A percentile compares a stretch with the other conserved stretches of the same genome.
Conservation (phyloP, 1,140 invertebrate species). For the Agrypnia vestita region DNA sequence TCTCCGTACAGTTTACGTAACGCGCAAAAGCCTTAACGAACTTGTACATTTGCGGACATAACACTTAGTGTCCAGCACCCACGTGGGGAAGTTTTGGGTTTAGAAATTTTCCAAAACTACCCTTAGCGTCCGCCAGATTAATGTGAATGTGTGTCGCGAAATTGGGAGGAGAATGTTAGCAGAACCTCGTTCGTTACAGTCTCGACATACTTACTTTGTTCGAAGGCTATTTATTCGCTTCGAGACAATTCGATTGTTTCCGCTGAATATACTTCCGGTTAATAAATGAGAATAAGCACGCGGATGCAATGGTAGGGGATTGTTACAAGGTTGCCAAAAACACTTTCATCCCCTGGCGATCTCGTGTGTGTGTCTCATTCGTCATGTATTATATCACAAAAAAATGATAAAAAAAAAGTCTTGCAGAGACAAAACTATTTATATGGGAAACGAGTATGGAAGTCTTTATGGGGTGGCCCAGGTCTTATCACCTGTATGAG, state of each 20-base stretch:
- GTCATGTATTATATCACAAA: too few species aligned
- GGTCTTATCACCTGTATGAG: too few species aligned
- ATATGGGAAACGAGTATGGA: too few species aligned
- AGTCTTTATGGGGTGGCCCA: too few species aligned
- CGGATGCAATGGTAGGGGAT: too few species aligned
- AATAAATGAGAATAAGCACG: not conserved
- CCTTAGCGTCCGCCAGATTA: slow-evolving; percentile 15
- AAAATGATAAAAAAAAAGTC: too few species aligned
- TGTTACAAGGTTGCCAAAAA: too few species aligned
- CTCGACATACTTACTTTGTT: not conserved
- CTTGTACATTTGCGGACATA: not conserved
- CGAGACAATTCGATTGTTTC: not conserved
- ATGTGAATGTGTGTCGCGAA: slow-evolving; percentile 14
- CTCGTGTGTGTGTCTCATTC: too few species aligned
- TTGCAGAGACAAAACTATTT: too few species aligned
- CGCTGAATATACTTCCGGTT: not conserved
- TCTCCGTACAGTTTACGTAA: too few species aligned
- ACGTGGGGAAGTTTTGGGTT: slow-evolving; percentile 11
- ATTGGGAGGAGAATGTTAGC: not conserved
- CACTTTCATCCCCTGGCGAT: too few species aligned
- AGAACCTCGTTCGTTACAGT: not conserved
- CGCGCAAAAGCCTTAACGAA: too few species aligned
- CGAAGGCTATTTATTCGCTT: not conserved
- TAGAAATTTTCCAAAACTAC: slow-evolving; percentile 16
- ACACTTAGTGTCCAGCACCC: slow-evolving; percentile 1